Base-by-base conservation (phyloP, 2,113 vertebrate species). In the Phrynocephalus versicolor region DNA sequence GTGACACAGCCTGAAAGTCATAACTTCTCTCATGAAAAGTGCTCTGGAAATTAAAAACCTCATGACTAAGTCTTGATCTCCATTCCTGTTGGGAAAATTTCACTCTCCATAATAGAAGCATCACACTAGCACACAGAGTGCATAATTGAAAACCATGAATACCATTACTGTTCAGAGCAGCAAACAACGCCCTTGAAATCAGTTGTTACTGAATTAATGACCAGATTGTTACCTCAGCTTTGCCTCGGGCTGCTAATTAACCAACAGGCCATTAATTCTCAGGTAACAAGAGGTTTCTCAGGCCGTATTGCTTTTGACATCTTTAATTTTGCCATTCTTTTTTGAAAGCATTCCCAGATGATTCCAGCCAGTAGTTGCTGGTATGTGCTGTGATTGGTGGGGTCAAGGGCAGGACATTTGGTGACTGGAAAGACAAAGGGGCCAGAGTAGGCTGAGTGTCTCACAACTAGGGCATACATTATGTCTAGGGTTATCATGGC, bases 231-330 rank as follows among this genome's bases (percentile, higher is more conserved):
- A 92, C 64, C 81, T 89, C 87, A 90, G 86, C 82, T 90, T 94
- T 79, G 92, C 89, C 91, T 91, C 70, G 89, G 94, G 94, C 90
- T 90, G 82, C 90, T 94, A 93, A 91, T 94, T 92, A 95, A 91
- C 87, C 94, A 95, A 93, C 87, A 94, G 93, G 92, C 92, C 93
- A 95, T 93, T 94, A 94, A 94, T 91, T 93, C 57, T 55, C 87
- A 91, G 79, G 90, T 90, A 93, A 92, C 88, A 92, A 94, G 93
- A 92, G 90, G 89, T 91, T 95, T 93, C 88, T 89, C 82, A 87
- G 89, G 89, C 89, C 90, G 94, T 91, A 90, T 86, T 91, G 76
- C 74, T 90, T 85, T 90, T 90, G 82, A 93, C 89, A 84, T 89
- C 83, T 89, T 91, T 87, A 92, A 93, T 93, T 91, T 73, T 85